These are phyloP conservation scores for Catocala fraxini DNA, from an alignment of 2,888 invertebrate species.

Conservation along the genomic window DNA sequence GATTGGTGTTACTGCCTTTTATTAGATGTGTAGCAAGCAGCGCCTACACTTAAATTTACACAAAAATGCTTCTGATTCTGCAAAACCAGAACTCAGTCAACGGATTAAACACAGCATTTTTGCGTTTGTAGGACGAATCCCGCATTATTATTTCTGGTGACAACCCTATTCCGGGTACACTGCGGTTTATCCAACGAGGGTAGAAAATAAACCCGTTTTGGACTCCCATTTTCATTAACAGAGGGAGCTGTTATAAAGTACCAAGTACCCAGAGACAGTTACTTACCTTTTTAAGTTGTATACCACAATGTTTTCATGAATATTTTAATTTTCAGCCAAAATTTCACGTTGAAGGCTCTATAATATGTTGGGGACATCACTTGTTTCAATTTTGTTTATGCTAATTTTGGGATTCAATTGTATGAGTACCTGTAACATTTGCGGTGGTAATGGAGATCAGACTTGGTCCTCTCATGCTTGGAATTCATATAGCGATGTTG, in stretches of 20 bases:
- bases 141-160: constrained; percentile 7
- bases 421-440: constrained; percentile 3
- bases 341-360: constrained; percentile 24
- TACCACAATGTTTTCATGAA: constrained; percentile 34
- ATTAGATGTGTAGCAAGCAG: too few species aligned
- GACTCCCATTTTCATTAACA: constrained; percentile 30
- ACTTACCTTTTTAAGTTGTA: constrained; percentile 36
- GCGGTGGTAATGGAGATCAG: background rate
- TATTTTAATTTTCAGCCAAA: constrained; percentile 31
- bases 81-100: background rate
- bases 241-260: constrained; percentile 25
- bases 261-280: constrained; percentile 40
- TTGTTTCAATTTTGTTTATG: constrained; percentile 24
- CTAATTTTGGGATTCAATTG: constrained; percentile 21
- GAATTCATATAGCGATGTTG: too few species aligned
- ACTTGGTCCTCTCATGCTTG: too few species aligned
- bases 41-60: too few species aligned
- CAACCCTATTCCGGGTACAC: constrained; percentile 15
- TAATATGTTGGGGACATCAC: constrained; percentile 22
- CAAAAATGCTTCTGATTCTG: too few species aligned
- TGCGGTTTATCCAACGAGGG: constrained; percentile 33
- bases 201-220: constrained; percentile 29
- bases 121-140: background rate
- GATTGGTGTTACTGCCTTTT: too few species aligned
- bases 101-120: background rate